phyloP scores from a whole-genome alignment of 1,140 invertebrate genomes.

The Calephelis virginiensis region DNA sequence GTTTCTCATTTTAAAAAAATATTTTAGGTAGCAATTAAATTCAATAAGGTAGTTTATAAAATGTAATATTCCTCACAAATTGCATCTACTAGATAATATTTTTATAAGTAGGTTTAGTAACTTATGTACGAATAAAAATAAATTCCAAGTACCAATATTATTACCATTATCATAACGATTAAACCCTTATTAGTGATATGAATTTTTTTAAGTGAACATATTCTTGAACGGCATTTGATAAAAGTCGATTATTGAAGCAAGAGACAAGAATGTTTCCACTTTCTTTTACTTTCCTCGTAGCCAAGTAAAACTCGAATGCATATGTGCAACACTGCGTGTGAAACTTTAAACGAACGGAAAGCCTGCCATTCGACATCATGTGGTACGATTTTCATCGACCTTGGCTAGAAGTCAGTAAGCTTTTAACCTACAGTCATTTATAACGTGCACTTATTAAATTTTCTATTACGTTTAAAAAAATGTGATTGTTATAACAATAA shows the following conservation, averaged over 20 bases:
- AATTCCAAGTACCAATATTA: too few relatives aligned
- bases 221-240: neutral
- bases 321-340: slow-evolving; percentile 44
- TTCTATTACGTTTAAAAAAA: too few relatives aligned
- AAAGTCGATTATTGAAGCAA: slow-evolving; percentile 15
- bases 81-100: too few relatives aligned
- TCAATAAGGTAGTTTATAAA: too few relatives aligned
- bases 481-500: too few relatives aligned
- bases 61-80: too few relatives aligned
- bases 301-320: slow-evolving; percentile 42
- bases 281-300: slow-evolving; percentile 66
- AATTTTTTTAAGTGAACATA: neutral
- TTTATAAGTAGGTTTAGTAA: too few relatives aligned
- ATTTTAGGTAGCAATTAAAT: too few relatives aligned
- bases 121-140: too few relatives aligned
- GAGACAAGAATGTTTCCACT: slow-evolving; percentile 62
- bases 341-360: slow-evolving; percentile 32
- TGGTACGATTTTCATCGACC: slow-evolving; percentile 64
- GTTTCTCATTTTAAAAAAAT: too few relatives aligned
- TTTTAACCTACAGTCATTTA: slow-evolving; percentile 51
- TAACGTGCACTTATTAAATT: slow-evolving; percentile 47
- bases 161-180: too few relatives aligned
- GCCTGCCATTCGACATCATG: slow-evolving; percentile 24
- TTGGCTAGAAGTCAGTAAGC: slow-evolving; percentile 36
- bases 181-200: too few relatives aligned